Evolutionary conservation across 1,140 invertebrate genomes (phyloP).

Genomic region (Panagrolaimus sp.): DNA sequence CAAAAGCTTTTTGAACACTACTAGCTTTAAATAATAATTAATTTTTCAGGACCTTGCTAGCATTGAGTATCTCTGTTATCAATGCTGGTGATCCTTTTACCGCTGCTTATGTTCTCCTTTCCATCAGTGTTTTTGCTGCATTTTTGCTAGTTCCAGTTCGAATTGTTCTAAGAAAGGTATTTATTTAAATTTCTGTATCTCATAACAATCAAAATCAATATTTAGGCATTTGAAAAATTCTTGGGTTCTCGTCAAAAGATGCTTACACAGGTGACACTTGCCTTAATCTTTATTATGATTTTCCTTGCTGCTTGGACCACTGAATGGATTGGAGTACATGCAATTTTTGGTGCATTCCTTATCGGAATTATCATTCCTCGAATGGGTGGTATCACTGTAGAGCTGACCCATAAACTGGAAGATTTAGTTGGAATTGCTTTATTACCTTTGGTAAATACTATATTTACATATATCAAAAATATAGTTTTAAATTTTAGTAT

Average conservation of each 20-base stretch:
- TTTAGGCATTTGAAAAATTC: too few relatives aligned
- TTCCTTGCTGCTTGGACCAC: conserved; percentile 43
- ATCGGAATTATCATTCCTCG: conserved; percentile 39
- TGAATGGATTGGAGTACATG: conserved; percentile 44
- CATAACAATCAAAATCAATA: neutral
- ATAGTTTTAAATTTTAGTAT: conserved; percentile 6
- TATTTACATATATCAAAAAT: neutral
- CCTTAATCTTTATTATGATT: conserved; percentile 23
- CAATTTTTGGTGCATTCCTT: conserved; percentile 45
- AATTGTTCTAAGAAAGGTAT: conserved; percentile 21
- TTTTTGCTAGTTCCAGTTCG: conserved; percentile 19
- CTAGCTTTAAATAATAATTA: too few relatives aligned
- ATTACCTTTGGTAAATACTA: conserved; percentile 21
- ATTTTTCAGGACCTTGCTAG: conserved; percentile 31
- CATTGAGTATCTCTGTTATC: conserved; percentile 37
- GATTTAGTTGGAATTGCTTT: conserved; percentile 21
- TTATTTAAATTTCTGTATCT: neutral
- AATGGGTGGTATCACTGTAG: conserved; percentile 15
- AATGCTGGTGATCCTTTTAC: conserved; percentile 32
- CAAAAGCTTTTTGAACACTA: too few relatives aligned
- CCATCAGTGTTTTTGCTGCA: conserved; percentile 15
- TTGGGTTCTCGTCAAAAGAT: neutral
- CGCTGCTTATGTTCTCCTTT: conserved; percentile 39
- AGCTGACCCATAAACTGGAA: conserved; percentile 24
- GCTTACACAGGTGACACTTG: conserved; percentile 19